Conservation (phyloP, 1,140 invertebrate genomes). For the Oryzaephilus surinamensis region DNA sequence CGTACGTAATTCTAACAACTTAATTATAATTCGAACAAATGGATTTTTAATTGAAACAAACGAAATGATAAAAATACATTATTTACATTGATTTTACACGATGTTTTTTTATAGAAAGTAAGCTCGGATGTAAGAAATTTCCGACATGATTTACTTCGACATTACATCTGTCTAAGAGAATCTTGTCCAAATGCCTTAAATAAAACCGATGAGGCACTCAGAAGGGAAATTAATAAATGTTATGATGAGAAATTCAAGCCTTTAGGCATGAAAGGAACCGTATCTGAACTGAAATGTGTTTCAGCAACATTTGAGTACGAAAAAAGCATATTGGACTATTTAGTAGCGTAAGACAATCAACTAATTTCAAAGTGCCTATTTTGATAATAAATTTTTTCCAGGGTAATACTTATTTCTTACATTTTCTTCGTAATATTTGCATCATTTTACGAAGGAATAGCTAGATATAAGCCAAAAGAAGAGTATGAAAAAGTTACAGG, state of each 20-base stretch:
- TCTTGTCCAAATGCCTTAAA: not conserved
- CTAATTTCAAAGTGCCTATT: not conserved
- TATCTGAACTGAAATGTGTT: not conserved
- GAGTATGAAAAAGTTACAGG: not conserved
- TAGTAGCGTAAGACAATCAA: not conserved
- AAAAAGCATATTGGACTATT: not conserved
- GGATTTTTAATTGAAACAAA: too few species aligned
- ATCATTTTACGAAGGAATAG: not conserved
- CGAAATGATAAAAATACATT: too few species aligned
- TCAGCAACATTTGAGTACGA: not conserved
- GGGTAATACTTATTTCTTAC: too few species aligned
- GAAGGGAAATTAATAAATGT: too few species aligned
- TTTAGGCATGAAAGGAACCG: not conserved
- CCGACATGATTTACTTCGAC: not conserved
- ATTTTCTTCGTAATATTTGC: not conserved
- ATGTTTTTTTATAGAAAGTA: not conserved
- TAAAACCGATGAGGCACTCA: not conserved
- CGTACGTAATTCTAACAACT: not conserved
- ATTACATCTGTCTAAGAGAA: not conserved
- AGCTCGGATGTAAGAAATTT: not conserved
- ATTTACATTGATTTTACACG: too few species aligned
- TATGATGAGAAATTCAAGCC: not conserved
- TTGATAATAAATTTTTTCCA: too few species aligned
- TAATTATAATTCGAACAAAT: too few species aligned
- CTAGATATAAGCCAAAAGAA: not conserved